Conservation (phyloP, 2,888 invertebrate species). For the Meta bourneti region DNA sequence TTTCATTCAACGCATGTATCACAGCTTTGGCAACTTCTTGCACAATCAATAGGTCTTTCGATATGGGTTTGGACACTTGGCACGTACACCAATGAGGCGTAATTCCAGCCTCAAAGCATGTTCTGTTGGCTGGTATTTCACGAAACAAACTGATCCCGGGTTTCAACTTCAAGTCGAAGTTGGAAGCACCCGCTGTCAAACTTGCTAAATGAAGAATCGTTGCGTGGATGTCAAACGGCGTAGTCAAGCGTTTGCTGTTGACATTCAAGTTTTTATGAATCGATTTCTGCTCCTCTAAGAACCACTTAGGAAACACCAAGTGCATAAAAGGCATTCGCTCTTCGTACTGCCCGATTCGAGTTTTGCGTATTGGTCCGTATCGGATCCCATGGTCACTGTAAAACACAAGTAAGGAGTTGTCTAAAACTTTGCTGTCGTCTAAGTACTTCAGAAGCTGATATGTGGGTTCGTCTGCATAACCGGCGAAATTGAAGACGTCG, state of each 20-base stretch:
- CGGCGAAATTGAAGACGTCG: slow-evolving; percentile 80
- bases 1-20: slow-evolving; percentile 61
- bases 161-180: background rate
- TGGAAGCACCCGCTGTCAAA: slow-evolving; percentile 26
- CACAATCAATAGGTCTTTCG: slow-evolving; percentile 38
- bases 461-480: slow-evolving; percentile 79
- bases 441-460: slow-evolving; percentile 84
- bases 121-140: slow-evolving; percentile 80
- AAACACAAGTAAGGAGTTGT: slow-evolving; percentile 84
- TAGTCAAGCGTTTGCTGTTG: slow-evolving; percentile 80
- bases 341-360: slow-evolving; percentile 84
- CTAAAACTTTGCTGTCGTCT: slow-evolving; percentile 83
- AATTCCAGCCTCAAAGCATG: slow-evolving; percentile 80
- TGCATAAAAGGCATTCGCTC: slow-evolving; percentile 81
- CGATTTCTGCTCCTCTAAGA: slow-evolving; percentile 79
- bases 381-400: slow-evolving; percentile 81
- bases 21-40: slow-evolving; percentile 60
- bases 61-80: slow-evolving; percentile 47
- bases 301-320: slow-evolving; percentile 80
- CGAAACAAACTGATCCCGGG: slow-evolving; percentile 79
- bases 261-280: slow-evolving; percentile 77
- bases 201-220: slow-evolving; percentile 78
- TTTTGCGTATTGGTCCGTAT: slow-evolving; percentile 82
- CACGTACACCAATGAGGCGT: slow-evolving; percentile 81
- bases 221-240: slow-evolving; percentile 81